Conservation (phyloP, 2,888 invertebrate genomes). For the Minunthozetes semirufus region DNA sequence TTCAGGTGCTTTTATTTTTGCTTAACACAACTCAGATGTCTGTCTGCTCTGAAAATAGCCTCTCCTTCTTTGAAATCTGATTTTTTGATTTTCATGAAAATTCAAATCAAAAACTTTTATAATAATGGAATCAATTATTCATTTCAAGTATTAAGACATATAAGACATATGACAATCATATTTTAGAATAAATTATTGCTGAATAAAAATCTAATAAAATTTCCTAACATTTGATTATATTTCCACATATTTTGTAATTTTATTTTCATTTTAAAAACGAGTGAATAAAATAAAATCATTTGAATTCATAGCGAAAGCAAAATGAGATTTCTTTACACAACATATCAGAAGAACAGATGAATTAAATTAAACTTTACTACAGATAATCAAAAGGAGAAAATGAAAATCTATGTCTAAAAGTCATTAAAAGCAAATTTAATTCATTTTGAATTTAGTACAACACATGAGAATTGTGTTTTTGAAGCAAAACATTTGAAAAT, state of each 20-base stretch:
- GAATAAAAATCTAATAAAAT: neutral
- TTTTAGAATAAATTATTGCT: conserved; percentile 16
- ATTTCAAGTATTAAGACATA: neutral
- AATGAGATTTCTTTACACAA: neutral
- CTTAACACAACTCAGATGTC: no score
- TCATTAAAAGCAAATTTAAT: neutral
- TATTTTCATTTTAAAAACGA: neutral
- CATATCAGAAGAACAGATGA: neutral
- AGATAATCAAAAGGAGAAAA: neutral
- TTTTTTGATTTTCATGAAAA: neutral
- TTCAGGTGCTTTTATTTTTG: no score
- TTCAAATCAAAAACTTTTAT: neutral
- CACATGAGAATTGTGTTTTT: neutral
- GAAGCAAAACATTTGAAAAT: neutral
- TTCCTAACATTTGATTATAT: neutral
- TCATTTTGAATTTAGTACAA: neutral
- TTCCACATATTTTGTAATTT: neutral
- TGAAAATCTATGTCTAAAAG: neutral
- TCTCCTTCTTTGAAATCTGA: neutral
- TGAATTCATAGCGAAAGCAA: neutral
- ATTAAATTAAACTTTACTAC: neutral
- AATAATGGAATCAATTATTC: neutral
- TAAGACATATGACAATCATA: conserved; percentile 18
- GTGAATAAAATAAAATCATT: neutral
- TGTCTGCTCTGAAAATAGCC: no score